Base-by-base conservation (phyloP, 2,113 vertebrate species). In the Gila orcuttii region DNA sequence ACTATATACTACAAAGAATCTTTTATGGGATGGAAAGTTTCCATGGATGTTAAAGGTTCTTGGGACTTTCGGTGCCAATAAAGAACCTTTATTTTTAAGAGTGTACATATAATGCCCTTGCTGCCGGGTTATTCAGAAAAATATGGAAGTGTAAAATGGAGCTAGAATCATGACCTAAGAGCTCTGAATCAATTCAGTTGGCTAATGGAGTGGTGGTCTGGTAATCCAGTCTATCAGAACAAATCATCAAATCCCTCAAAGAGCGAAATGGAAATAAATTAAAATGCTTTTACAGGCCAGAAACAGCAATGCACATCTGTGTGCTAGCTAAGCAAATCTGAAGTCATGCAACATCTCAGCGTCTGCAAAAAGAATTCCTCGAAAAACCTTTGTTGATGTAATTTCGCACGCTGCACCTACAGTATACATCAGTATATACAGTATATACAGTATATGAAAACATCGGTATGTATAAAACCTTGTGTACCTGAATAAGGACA, bases 121-220 rank as follows among this genome's bases (percentile, higher is more conserved):
- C 25, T 25, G n/a, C 10, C 1, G 13, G 59, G 52, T 62, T 45
- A 13, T 45, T 79, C 78, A 17, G 59, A n/a, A 80, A 36, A 64
- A 80, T 19, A 45, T 21, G 57, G 57, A 57, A 45, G 57, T 80
- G 55, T 42, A 79, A 79, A 95, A 94, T 90, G 91, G 94, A 95
- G 95, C 90, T 91, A 93, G 95, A 96, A 96, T 81, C 25, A 23
- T 71, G 57, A 66, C 55, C 64, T 39, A 60, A 25, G 45, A 33
- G 13, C 62, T 55, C 79, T 12, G 28, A 82, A 83, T 86, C 79
- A 86, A 84, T 86, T 84, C 66, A 71, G 45, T 76, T 69, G 45
- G 11, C 71, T 55, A 57, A 55, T 66, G 59, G 57, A 12, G 33
- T 80, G 2, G 45, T 45, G 12, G 78, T 42, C 33, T 50, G 42